A percentile compares a stretch with the other conserved stretches of the same genome.
Evolutionary conservation across 2,888 invertebrate species (phyloP).

Genomic region (Ptilodon capucinus): DNA sequence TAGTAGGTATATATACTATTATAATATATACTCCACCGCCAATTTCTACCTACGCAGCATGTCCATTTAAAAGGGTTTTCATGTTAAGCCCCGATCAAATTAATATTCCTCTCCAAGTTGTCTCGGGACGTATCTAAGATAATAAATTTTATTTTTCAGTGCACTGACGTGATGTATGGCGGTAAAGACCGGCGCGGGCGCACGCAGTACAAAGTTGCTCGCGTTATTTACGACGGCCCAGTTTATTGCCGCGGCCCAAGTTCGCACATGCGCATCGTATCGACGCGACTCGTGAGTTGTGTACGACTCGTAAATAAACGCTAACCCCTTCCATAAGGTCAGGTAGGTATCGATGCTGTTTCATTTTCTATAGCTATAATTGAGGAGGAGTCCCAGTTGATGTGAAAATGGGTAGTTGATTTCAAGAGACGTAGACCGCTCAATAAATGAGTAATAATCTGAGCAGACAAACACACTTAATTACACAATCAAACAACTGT

Average conservation of each 20-base stretch:
- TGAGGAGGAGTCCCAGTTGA: too few relatives aligned
- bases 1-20: too few relatives aligned
- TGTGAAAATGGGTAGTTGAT: too few relatives aligned
- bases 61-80: constrained; percentile 43
- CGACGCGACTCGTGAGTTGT: constrained; percentile 42
- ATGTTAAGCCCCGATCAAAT: constrained; percentile 31
- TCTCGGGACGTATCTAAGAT: constrained; percentile 25
- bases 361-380: too few relatives aligned
- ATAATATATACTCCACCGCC: not conserved
- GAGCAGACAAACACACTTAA: not conserved
- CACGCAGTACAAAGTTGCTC: constrained; percentile 69
- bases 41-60: constrained; percentile 4
- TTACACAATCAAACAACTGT: not conserved
- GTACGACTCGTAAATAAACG: constrained; percentile 63
- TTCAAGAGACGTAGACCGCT: too few relatives aligned
- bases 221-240: constrained; percentile 64
- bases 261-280: constrained; percentile 68
- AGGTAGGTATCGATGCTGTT: constrained; percentile 44
- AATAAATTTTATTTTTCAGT: constrained; percentile 52
- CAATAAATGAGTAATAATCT: too few relatives aligned
- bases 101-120: constrained; percentile 31
- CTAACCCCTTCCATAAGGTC: constrained; percentile 61
- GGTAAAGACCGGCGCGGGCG: constrained; percentile 43
- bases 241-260: constrained; percentile 68
- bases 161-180: constrained; percentile 27